Percentiles rank a stretch among this genome's conserved stretches.
Evolutionary conservation across 2,113 vertebrate genomes (phyloP).

Genomic region (Jaculus jaculus): DNA sequence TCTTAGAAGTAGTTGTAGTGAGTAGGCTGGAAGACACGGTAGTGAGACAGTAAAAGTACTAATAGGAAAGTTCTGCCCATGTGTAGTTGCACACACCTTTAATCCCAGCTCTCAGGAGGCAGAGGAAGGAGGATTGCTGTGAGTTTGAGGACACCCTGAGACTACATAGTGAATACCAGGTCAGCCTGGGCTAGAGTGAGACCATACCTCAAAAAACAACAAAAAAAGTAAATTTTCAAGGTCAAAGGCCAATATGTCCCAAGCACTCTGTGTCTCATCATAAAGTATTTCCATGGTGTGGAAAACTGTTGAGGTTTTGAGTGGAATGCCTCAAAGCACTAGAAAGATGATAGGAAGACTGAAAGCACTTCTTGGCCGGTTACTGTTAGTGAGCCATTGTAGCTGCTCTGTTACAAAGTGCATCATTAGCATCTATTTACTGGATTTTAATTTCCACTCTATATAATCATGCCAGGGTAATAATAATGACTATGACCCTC

Average conservation of each 20-base stretch:
- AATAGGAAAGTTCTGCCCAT: no score
- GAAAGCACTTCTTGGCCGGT: neutral
- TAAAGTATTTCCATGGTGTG: neutral
- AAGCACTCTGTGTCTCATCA: neutral
- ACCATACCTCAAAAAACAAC: neutral
- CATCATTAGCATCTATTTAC: slow-evolving; percentile 39
- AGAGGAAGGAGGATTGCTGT: no score
- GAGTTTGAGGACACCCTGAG: no score
- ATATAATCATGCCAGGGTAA: slow-evolving; percentile 25
- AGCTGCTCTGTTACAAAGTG: neutral
- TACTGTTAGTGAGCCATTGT: neutral
- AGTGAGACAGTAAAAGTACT: neutral
- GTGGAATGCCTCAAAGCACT: neutral
- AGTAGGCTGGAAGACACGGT: neutral
- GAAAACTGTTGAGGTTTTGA: neutral
- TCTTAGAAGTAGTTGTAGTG: neutral
- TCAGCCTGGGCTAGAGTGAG: no score
- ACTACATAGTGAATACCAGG: no score
- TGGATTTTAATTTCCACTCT: slow-evolving; percentile 55
- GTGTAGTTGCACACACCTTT: no score
- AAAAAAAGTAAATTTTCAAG: neutral
- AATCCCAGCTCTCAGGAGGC: no score
- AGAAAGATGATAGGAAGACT: neutral
- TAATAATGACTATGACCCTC: slow-evolving; percentile 57
- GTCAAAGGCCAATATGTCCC: neutral